Conservation (phyloP, 2,888 invertebrate genomes). For the Parnassius smintheus region DNA sequence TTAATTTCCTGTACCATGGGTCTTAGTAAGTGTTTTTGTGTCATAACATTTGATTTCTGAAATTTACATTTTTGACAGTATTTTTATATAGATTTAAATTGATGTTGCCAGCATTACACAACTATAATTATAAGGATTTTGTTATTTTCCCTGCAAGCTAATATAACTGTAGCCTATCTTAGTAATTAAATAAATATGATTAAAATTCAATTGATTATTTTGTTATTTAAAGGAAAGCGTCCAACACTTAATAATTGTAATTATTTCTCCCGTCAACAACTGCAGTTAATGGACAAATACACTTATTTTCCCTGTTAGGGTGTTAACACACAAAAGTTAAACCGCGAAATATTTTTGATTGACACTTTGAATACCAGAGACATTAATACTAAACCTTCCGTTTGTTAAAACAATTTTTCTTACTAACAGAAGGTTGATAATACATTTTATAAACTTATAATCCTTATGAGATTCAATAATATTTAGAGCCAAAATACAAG, state of each 20-base stretch:
- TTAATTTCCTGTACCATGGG: slow-evolving; percentile 24
- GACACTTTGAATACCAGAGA: slow-evolving; percentile 71
- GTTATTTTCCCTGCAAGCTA: slow-evolving; percentile 8
- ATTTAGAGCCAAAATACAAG: slow-evolving; percentile 19
- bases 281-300: slow-evolving; percentile 43
- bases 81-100: slow-evolving; percentile 48
- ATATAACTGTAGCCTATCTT: slow-evolving; percentile 28
- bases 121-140: slow-evolving; percentile 39
- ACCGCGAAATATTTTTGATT: slow-evolving; percentile 65
- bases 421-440: slow-evolving; percentile 1
- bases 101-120: slow-evolving; percentile 54
- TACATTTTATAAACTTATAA: neutral
- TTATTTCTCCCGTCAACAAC: slow-evolving; percentile 40
- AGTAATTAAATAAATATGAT: slow-evolving; percentile 47
- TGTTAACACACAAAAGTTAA: slow-evolving; percentile 48
- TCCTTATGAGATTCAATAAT: neutral
- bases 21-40: slow-evolving; percentile 47
- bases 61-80: slow-evolving; percentile 52
- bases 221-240: slow-evolving; percentile 55
- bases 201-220: slow-evolving; percentile 56
- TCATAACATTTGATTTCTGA: slow-evolving; percentile 49
- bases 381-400: slow-evolving; percentile 26
- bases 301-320: slow-evolving; percentile 53
- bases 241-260: slow-evolving; percentile 39
- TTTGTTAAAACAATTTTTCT: slow-evolving; percentile 22